A percentile compares a stretch with the other conserved stretches of the same genome.
Evolutionary conservation across 1,140 invertebrate genomes (phyloP).

Genomic region (Anoplophora glabripennis): DNA sequence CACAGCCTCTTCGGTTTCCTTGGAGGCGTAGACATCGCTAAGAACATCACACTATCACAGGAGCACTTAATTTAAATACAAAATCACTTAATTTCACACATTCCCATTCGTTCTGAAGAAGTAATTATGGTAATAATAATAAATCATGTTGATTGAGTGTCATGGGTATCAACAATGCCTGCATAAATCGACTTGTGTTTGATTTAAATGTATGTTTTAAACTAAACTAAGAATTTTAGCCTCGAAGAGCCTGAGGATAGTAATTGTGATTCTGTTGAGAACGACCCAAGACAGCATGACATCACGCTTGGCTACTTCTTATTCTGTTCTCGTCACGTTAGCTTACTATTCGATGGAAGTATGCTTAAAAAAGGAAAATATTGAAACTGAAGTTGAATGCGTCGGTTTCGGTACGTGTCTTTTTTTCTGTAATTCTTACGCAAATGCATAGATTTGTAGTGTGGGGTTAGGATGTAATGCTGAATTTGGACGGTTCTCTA

Average conservation of each 20-base stretch:
- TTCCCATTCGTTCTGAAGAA: too few relatives aligned
- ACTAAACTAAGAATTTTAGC: slow-evolving; percentile 15
- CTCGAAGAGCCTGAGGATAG: slow-evolving; percentile 19
- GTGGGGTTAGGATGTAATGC: too few relatives aligned
- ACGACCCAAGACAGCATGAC: slow-evolving; percentile 45
- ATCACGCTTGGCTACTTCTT: slow-evolving; percentile 44
- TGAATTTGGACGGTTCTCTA: too few relatives aligned
- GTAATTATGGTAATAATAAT: too few relatives aligned
- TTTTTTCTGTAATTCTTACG: too few relatives aligned
- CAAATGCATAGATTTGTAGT: too few relatives aligned
- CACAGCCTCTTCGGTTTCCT: slow-evolving; percentile 36
- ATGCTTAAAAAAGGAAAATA: neutral
- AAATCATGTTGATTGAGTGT: too few relatives aligned
- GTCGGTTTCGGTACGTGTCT: neutral
- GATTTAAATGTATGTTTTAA: slow-evolving; percentile 19
- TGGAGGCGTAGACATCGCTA: slow-evolving; percentile 23
- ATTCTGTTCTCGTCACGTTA: slow-evolving; percentile 37
- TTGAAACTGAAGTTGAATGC: slow-evolving; percentile 1
- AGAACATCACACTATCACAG: slow-evolving; percentile 13
- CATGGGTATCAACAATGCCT: too few relatives aligned
- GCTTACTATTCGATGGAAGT: slow-evolving; percentile 10
- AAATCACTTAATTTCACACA: too few relatives aligned
- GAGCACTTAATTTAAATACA: neutral
- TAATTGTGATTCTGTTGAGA: slow-evolving; percentile 44
- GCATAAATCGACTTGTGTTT: too few relatives aligned